These are phyloP conservation scores for Pteronotus mesoamericanus DNA, from an alignment of 2,797 vertebrate genomes.

Conservation along the genomic window DNA sequence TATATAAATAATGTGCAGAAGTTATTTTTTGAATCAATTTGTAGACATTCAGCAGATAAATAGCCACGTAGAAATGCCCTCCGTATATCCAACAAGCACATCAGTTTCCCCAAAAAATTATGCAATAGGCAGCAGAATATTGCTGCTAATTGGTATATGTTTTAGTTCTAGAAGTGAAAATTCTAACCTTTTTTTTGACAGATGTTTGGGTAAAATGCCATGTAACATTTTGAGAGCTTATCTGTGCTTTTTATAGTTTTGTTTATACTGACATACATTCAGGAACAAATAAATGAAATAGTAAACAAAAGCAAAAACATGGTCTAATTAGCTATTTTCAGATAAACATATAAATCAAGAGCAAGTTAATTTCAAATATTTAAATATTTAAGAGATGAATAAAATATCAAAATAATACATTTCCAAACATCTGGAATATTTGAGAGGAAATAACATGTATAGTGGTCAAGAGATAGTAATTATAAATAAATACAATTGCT, in stretches of 20 bases:
- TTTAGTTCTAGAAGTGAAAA: slow-evolving; percentile 82
- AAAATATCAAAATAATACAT: neutral
- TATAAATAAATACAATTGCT: neutral
- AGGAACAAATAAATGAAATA: slow-evolving; percentile 75
- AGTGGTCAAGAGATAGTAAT: neutral
- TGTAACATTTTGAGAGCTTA: slow-evolving; percentile 83
- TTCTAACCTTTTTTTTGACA: slow-evolving; percentile 86
- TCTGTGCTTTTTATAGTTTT: slow-evolving; percentile 79
- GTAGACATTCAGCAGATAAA: neutral
- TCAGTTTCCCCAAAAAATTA: slow-evolving; percentile 67
- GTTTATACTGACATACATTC: slow-evolving; percentile 74
- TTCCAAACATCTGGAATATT: neutral
- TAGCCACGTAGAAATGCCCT: neutral
- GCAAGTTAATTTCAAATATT: slow-evolving; percentile 44
- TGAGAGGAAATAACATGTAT: neutral
- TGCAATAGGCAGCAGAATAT: slow-evolving; percentile 65
- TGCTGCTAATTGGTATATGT: slow-evolving; percentile 81
- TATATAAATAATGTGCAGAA: neutral
- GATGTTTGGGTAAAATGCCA: slow-evolving; percentile 82
- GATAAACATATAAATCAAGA: slow-evolving; percentile 39
- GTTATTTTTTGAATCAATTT: neutral
- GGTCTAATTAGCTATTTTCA: slow-evolving; percentile 55
- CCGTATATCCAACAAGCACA: slow-evolving; percentile 31
- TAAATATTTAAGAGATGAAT: slow-evolving; percentile 45
- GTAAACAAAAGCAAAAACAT: slow-evolving; percentile 70